Conservation (phyloP, 1,140 invertebrate species). For the Onthophagus taurus region DNA sequence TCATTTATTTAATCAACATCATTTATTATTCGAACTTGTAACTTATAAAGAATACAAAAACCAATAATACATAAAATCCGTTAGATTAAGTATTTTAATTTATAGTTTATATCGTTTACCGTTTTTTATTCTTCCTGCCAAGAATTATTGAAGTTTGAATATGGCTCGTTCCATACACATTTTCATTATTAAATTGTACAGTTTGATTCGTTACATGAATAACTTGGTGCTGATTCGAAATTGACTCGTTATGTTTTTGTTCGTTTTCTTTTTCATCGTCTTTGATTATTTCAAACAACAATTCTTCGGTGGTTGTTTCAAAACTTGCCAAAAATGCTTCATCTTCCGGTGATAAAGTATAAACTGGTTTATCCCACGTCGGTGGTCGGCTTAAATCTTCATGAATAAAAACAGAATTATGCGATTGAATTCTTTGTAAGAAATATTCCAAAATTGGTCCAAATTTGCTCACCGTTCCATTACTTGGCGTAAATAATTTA, state of each 20-base stretch:
- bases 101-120: no score
- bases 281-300: conserved; percentile 17
- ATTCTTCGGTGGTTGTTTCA: not conserved
- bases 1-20: no score
- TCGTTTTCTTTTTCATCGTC: not conserved
- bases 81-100: no score
- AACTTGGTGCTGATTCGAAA: no score
- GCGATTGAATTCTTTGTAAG: conserved; percentile 49
- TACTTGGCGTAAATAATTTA: no score
- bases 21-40: no score
- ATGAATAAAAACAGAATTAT: conserved; percentile 46
- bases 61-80: no score
- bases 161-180: not conserved
- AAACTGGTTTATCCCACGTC: conserved; percentile 30
- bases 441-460: conserved; percentile 51
- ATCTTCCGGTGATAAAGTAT: conserved; percentile 27
- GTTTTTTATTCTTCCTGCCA: not conserved
- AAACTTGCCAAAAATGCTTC: not conserved
- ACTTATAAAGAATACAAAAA: no score
- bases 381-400: conserved; percentile 40
- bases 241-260: no score
- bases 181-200: not conserved
- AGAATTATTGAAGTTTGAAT: conserved; percentile 5
- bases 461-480: conserved; percentile 41
- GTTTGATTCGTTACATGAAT: not conserved